Evolutionary conservation across 2,113 vertebrate species (phyloP).

Genomic region (Poeciliopsis occidentalis): DNA sequence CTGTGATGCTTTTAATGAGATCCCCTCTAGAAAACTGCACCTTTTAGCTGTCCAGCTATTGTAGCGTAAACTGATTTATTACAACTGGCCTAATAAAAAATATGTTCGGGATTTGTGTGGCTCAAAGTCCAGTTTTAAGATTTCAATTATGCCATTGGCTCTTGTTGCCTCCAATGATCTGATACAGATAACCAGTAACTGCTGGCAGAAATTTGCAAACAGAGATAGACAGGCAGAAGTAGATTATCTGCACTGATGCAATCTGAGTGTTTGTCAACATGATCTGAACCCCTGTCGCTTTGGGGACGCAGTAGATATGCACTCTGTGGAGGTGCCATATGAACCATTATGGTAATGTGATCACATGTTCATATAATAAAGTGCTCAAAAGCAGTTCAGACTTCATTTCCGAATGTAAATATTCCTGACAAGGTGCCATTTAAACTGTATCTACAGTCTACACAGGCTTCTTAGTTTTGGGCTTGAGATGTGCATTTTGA

Average conservation of each 20-base stretch:
- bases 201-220: too few relatives aligned
- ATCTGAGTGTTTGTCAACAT: conserved; percentile 28
- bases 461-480: background rate
- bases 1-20: background rate
- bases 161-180: too few relatives aligned
- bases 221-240: too few relatives aligned
- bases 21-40: background rate
- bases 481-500: too few relatives aligned
- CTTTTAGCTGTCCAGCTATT: background rate
- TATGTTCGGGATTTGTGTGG: too few relatives aligned
- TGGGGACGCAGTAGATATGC: background rate
- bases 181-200: too few relatives aligned
- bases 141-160: background rate
- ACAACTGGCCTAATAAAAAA: background rate
- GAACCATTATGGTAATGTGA: conserved; percentile 9
- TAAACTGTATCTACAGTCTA: conserved; percentile 12
- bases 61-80: background rate
- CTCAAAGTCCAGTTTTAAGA: background rate
- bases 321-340: background rate
- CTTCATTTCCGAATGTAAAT: background rate
- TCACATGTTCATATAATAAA: conserved; percentile 17
- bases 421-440: conserved; percentile 21
- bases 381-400: conserved; percentile 17
- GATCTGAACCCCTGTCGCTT: conserved; percentile 12
- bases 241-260: conserved; percentile 56